Base-by-base conservation (phyloP, 2,888 invertebrate genomes). In the Cosmorhoe ocellata region DNA sequence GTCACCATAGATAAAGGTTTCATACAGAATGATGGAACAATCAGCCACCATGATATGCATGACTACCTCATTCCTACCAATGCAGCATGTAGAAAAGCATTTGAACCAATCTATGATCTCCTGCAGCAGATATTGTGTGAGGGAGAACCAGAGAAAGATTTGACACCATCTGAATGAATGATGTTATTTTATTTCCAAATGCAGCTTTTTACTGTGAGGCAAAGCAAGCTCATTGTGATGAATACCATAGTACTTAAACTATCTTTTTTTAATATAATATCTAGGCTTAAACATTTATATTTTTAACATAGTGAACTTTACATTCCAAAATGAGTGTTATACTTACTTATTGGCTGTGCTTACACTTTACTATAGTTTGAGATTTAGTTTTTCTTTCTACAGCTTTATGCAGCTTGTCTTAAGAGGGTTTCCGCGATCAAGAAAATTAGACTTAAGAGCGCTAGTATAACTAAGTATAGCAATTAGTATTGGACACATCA, bases 21-120 rank as follows among this genome's bases (percentile, higher is more conserved):
- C 61, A 90, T 96, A 46, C 95, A 95, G 79, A 91, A 91, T 37
- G 95, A 95, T 85, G 95, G 96, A 2, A 93, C 93, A 34, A 97
- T 98, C 51, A 95, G 95, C 74, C 96, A 96, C 74, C 95, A 95
- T 71, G 97, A 98, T 76, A 96, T 98, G 96, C 95, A 96, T 75
- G 98, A 98, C 83, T 98, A 97, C 82, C 92, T 97, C 40, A 95
- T 97, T 73, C 92, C 97, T 52, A 97, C 97, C 1, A 95, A 95
- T 82, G 92, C 94, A 40, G 98, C 97, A 44, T 96, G 96, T 80
- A 92, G 93, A 71, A 97, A 97, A 83, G 95, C 95, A 7, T 96
- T 97, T 80, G 96, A 96, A 82, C 95, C 96, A 12, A 93, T 97
- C 40, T 93, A 95, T 79, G 96, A 96, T 80, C 90, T 96, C 58